phyloP scores from a whole-genome alignment of 2,113 vertebrate genomes.

The Progne subis region DNA sequence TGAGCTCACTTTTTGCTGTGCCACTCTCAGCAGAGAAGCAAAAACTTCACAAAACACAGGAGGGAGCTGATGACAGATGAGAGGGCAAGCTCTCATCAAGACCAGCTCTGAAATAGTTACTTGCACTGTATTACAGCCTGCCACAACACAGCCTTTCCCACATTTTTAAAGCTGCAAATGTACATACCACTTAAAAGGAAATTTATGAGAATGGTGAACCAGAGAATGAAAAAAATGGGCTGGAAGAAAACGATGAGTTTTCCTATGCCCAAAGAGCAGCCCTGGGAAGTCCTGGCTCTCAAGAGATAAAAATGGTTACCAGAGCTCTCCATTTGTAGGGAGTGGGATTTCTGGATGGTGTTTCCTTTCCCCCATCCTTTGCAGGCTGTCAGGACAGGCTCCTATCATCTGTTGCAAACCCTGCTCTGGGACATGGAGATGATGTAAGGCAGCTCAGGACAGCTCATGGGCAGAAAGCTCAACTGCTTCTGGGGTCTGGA shows the following conservation, averaged over 20 bases:
- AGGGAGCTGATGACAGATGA: slow-evolving; percentile 5
- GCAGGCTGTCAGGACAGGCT: neutral
- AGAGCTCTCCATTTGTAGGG: neutral
- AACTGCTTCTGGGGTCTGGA: neutral
- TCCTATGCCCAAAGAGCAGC: neutral
- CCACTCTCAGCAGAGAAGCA: neutral
- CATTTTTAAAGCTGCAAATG: neutral
- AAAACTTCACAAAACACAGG: neutral
- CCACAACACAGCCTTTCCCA: neutral
- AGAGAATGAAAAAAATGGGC: neutral
- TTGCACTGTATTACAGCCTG: neutral
- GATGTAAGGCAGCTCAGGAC: neutral
- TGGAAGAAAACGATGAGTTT: neutral
- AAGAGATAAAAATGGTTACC: neutral
- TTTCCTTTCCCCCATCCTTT: neutral
- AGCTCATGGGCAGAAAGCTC: neutral
- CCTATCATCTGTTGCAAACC: neutral
- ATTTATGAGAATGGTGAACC: neutral
- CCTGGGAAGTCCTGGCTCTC: neutral
- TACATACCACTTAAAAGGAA: slow-evolving; percentile 6
- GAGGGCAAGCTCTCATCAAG: neutral
- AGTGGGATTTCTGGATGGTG: neutral
- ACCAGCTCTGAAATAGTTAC: neutral
- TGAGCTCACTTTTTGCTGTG: slow-evolving; percentile 16
- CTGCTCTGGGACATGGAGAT: fast-evolving